phyloP scores from a whole-genome alignment of 2,113 vertebrate genomes.

The Etheostoma spectabile region DNA sequence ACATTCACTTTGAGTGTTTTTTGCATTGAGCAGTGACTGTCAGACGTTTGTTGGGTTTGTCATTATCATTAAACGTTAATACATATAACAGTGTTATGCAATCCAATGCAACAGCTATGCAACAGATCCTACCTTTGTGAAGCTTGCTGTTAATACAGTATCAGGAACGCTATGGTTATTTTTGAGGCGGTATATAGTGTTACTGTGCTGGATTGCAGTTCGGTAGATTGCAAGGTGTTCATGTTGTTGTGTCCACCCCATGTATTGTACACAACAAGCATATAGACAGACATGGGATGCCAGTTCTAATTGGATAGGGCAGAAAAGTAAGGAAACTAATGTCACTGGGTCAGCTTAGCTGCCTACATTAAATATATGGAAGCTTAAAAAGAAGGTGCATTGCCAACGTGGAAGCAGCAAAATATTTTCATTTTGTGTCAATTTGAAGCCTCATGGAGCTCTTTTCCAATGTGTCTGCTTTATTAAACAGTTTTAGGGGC shows the following conservation, averaged over 20 bases:
- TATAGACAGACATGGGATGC: background rate
- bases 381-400: background rate
- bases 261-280: background rate
- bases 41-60: background rate
- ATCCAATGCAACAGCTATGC: background rate
- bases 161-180: background rate
- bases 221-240: background rate
- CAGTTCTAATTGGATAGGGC: too few relatives aligned
- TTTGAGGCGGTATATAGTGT: background rate
- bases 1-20: background rate
- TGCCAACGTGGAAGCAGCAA: background rate
- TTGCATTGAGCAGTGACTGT: background rate
- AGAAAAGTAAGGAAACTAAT: background rate
- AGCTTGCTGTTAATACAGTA: background rate
- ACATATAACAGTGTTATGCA: background rate
- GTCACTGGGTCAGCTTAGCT: background rate
- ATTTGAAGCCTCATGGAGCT: background rate
- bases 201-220: background rate
- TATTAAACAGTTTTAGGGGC: slow-evolving; percentile 24
- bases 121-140: background rate
- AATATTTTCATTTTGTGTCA: background rate
- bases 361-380: background rate
- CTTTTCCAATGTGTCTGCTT: background rate
- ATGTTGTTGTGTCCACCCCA: background rate
- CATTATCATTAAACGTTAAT: background rate